A percentile compares a stretch with the other conserved stretches of the same genome.
Conservation (phyloP, 2,113 vertebrate genomes). For the Recurvirostra avosetta region DNA sequence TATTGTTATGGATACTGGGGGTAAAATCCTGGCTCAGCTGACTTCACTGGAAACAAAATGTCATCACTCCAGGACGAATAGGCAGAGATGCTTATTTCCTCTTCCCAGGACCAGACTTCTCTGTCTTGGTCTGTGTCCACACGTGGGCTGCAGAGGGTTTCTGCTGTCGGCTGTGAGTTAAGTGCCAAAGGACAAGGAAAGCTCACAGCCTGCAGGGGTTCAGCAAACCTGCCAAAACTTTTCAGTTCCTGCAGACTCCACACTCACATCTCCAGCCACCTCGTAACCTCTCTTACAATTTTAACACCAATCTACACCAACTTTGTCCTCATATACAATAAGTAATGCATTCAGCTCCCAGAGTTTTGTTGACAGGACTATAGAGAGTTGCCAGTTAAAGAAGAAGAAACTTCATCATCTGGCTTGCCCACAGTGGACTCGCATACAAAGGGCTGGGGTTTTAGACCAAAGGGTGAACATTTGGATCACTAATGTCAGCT, state of each 20-base stretch:
- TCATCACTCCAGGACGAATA: background rate
- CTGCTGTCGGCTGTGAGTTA: background rate
- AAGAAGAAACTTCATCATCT: background rate
- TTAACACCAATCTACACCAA: background rate
- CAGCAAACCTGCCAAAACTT: background rate
- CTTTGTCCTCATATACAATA: background rate
- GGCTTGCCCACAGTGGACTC: background rate
- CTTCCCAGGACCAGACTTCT: background rate
- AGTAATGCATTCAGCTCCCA: background rate
- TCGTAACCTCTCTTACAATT: background rate
- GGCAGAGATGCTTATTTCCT: background rate
- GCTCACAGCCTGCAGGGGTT: background rate
- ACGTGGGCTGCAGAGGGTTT: background rate
- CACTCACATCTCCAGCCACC: background rate
- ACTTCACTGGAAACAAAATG: background rate
- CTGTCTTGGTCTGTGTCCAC: background rate
- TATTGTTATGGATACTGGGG: accelerated
- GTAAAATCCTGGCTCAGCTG: background rate
- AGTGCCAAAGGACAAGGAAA: background rate
- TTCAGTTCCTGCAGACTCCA: background rate
- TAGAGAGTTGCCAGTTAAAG: background rate
- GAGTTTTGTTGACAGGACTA: background rate
- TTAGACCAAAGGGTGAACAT: background rate
- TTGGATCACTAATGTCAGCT: background rate
- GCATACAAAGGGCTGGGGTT: background rate